Conservation (phyloP, 2,797 vertebrate genomes). For the Pangasius djambal region DNA sequence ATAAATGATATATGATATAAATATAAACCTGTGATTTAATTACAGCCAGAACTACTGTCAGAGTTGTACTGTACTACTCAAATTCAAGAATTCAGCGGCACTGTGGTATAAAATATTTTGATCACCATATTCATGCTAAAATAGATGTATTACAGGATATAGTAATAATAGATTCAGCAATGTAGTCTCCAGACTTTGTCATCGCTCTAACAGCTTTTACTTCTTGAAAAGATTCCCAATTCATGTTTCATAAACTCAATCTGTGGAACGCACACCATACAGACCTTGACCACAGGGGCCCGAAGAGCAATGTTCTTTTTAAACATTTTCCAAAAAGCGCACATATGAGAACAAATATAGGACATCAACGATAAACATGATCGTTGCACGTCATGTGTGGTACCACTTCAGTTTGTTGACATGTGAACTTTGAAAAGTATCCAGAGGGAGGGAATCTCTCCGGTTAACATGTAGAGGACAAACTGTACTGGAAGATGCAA, state of each 20-base stretch:
- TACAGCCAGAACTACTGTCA: background rate
- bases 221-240: background rate
- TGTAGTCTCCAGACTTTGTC: background rate
- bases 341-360: background rate
- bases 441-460: background rate
- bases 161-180: background rate
- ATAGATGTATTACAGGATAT: background rate
- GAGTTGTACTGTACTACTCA: background rate
- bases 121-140: background rate
- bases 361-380: background rate
- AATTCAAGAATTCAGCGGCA: background rate
- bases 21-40: background rate
- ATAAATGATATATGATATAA: background rate
- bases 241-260: background rate
- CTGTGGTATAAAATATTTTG: background rate
- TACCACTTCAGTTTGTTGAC: background rate
- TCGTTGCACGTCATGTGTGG: background rate
- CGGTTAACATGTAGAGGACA: background rate
- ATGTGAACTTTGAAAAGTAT: background rate
- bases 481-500: background rate
- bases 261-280: background rate
- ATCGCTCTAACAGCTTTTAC: background rate
- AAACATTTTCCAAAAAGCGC: background rate
- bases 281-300: background rate
- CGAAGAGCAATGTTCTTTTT: background rate